Evolutionary conservation across 2,888 invertebrate genomes (phyloP).

Genomic region (Ochropleura leucogaster): DNA sequence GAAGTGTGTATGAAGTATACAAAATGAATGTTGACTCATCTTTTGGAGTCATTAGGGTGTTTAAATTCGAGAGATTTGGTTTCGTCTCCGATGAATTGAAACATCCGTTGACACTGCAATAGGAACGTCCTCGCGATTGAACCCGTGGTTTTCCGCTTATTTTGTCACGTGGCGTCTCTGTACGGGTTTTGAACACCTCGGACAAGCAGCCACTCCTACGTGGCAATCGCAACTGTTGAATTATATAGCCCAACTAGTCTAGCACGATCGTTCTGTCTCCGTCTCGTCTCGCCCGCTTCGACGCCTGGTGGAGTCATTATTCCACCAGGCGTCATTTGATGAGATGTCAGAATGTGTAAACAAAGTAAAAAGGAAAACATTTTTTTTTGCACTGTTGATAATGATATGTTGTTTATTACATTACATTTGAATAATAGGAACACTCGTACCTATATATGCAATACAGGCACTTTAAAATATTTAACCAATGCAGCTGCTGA

Average conservation of each 20-base stretch:
- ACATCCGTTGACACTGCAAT: conserved; percentile 41
- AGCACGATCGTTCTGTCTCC: conserved; percentile 13
- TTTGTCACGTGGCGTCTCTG: not conserved
- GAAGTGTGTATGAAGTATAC: not conserved
- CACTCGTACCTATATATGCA: too few species aligned
- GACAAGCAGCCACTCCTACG: conserved; percentile 9
- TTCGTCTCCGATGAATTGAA: conserved; percentile 13
- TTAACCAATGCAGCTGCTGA: conserved; percentile 52
- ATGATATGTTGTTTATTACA: too few species aligned
- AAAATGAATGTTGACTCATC: conserved; percentile 13
- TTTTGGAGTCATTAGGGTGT: conserved; percentile 8
- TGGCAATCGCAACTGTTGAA: conserved; percentile 36
- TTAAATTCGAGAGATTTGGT: conserved; percentile 37
- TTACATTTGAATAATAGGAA: too few species aligned
- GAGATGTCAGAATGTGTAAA: too few species aligned
- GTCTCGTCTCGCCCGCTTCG: conserved; percentile 9
- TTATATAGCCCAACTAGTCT: conserved; percentile 35
- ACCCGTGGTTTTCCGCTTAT: not conserved
- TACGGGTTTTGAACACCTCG: not conserved
- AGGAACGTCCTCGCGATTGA: conserved; percentile 17
- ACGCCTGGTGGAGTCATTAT: not conserved
- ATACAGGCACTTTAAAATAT: conserved; percentile 1
- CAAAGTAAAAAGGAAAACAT: too few species aligned
- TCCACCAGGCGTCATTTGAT: too few species aligned
- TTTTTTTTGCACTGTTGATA: too few species aligned